Evolutionary conservation across 2,113 vertebrate species (phyloP), one percentile per base, ranked within the genome.

Genomic region (Speoplatyrhinus poulsoni): DNA sequence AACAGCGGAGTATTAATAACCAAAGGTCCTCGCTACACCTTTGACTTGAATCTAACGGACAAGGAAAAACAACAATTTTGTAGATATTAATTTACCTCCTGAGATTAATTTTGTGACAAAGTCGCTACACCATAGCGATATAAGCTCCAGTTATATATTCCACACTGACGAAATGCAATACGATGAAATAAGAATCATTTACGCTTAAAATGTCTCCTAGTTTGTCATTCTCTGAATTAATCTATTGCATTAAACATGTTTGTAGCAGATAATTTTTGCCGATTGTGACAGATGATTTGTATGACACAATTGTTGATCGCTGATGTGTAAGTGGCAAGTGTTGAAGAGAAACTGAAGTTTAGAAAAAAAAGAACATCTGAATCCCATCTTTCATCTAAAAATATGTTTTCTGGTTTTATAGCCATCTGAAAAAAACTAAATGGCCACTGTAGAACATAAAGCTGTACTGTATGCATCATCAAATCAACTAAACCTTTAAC

Each of bases 11-110:
- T 64, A 79, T 54, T 13, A 77, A 70, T 69, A 70, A 77, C 76
- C 72, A 80, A 84, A 84, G 71, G 9, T 62, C 54, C 36, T 65
- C 62, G 64, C 76, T 80, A 76, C 72, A 83, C 54, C 1, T 73
- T 62, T 65, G 73, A 82, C 32, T 75, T 86, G 8, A 83, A 76
- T 82, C 83, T 76, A 88, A 84, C 75, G 73, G 81, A 82, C 70
- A 81, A 61, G 70, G 68, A 73, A 79, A 63, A 77, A 65, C 50
- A 56, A 55, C 59, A 64, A 81, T 75, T 3, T 59, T 87, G 77
- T 84, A 86, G 78, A 85, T 13, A 84, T 64, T 81, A 77, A 85
- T 60, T 70, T 72, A 84, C 74, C 87, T 91, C 91, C 91, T 92
- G 91, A 91, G 91, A 87, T 88, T 80, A 72, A 87, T 73, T 26